phyloP scores from a whole-genome alignment of 2,113 vertebrate species.

The Aegotheles bennettii region DNA sequence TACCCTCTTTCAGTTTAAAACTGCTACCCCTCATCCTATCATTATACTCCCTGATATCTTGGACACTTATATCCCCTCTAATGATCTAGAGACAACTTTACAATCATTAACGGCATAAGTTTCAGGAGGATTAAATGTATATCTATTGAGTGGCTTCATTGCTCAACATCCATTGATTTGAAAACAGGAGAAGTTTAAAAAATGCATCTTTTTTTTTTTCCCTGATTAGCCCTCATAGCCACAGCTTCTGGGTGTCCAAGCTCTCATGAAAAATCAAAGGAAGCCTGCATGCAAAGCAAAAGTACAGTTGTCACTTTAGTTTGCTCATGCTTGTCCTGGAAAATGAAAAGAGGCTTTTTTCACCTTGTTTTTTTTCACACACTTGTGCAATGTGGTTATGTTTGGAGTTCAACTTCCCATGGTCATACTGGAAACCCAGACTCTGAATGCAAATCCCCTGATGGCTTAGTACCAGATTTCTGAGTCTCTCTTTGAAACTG shows the following conservation, averaged over 20 bases:
- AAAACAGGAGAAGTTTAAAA: neutral
- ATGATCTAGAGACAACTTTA: neutral
- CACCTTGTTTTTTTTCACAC: neutral
- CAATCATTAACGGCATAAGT: neutral
- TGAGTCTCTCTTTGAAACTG: constrained; percentile 14
- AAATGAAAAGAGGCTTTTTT: constrained; percentile 37
- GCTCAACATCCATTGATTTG: neutral
- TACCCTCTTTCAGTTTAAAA: neutral
- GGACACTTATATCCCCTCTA: neutral
- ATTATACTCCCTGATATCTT: neutral
- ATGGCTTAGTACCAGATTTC: neutral
- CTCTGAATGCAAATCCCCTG: neutral
- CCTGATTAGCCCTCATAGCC: neutral
- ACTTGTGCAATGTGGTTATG: neutral
- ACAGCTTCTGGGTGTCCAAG: neutral
- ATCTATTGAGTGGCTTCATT: neutral
- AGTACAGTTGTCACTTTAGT: constrained; percentile 31
- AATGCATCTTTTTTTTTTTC: neutral
- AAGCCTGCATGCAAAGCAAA: neutral
- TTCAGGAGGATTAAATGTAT: neutral
- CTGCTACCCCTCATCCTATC: neutral
- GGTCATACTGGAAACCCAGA: constrained; percentile 23
- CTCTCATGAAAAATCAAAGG: constrained; percentile 7
- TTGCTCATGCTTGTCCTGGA: constrained; percentile 18
- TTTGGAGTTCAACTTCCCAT: constrained; percentile 27